Base-by-base conservation (phyloP, 1,140 invertebrate species). In the Dendroctonus ponderosae region DNA sequence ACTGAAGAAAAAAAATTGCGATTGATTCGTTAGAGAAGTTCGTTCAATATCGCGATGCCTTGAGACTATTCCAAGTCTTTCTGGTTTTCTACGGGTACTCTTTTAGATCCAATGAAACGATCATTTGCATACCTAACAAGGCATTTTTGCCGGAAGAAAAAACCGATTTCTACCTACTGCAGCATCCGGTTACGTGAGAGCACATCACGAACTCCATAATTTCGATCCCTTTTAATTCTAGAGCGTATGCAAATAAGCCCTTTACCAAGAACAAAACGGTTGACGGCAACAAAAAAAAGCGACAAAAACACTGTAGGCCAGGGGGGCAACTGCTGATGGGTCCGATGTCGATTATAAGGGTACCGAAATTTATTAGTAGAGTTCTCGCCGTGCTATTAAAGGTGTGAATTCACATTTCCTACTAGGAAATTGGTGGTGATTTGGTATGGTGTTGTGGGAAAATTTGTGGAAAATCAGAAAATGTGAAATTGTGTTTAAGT, bases 241-340 rank as follows among this genome's bases (percentile, higher is more conserved):
- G 48, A 57, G 48, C 48, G 63, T 66, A 66, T 66, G 63, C 63
- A 66, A 66, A 66, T 66, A 49, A 59, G 58, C 50, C 58, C 66
- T 67, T 67, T 67, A 43, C 26, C 15, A 67, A 67, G 66, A 67
- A 67, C 66, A 67, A 67, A 67, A 67, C 57, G 58, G 57, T 54
- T 50, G 58, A 56, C 43, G 66, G 59, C 9, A 14, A 66, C 26
- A 60, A 11, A 66, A 66, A 66, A 60, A 60, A 66, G 40, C 46
- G 57, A 60, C 50, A 61, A 66, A 66, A 59, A 60, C 64, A 38
- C 39, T 41, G 43, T 52, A 39, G 64, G 56, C 38, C 57, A 44
- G 56, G 57, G 64, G 64, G 56, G 50, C 52, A 8, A 58, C 14
- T 49, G n/a, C 9, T 58, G 8, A n/a, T 50, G 8, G 64, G 64